Conservation (phyloP, 2,888 invertebrate species). For the Minunthozetes semirufus region DNA sequence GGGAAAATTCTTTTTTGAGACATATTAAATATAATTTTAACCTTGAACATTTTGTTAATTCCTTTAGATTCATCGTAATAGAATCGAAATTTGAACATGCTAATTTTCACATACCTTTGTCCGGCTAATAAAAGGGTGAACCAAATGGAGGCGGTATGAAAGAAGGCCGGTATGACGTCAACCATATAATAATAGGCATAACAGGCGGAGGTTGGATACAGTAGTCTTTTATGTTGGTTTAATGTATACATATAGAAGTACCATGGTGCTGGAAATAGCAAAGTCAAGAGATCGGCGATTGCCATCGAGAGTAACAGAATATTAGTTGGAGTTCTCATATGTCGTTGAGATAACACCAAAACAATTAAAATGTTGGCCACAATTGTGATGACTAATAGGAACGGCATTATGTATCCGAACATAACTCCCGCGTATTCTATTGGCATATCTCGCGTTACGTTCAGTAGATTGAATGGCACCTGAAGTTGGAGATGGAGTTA, state of each 20-base stretch:
- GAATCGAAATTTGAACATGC: too few species aligned
- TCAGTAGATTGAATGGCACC: slow-evolving; percentile 7
- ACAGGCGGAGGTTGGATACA: slow-evolving; percentile 67
- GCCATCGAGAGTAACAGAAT: slow-evolving; percentile 94
- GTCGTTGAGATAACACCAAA: slow-evolving; percentile 75
- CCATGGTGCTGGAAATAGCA: slow-evolving; percentile 81
- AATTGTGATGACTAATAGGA: slow-evolving; percentile 76
- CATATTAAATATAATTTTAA: too few species aligned
- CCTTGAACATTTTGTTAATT: too few species aligned
- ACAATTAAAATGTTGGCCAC: slow-evolving; percentile 84
- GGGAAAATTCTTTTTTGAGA: too few species aligned
- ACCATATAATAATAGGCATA: slow-evolving; percentile 62
- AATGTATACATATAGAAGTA: slow-evolving; percentile 86
- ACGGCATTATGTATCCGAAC: slow-evolving; percentile 72
- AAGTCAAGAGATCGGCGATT: slow-evolving; percentile 85
- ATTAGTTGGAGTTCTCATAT: slow-evolving; percentile 88
- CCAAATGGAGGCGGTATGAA: slow-evolving; percentile 92
- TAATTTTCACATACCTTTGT: slow-evolving; percentile 58
- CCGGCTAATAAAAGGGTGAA: slow-evolving; percentile 80
- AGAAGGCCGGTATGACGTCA: slow-evolving; percentile 64
- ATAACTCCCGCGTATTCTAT: slow-evolving; percentile 62
- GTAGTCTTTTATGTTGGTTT: slow-evolving; percentile 73
- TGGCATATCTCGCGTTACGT: slow-evolving; percentile 48
- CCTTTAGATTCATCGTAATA: too few species aligned
- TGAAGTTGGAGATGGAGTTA: too few species aligned